These are phyloP conservation scores for Naso thynnoides DNA, from an alignment of 2,797 vertebrate genomes.

Conservation along the genomic window DNA sequence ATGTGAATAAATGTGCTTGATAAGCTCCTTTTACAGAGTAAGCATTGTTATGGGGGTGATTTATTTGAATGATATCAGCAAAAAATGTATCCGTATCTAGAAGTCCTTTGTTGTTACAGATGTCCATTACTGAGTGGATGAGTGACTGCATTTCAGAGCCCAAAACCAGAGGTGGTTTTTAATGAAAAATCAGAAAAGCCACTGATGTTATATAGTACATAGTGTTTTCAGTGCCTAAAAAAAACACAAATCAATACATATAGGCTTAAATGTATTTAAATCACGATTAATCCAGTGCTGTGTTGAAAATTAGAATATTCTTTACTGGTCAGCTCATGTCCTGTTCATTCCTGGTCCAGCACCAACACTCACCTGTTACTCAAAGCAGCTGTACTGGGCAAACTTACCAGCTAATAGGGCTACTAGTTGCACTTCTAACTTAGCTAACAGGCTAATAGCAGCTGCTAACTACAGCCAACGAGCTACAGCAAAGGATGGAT, in stretches of 20 bases:
- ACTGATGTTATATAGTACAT: not conserved
- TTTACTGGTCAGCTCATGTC: too few relatives aligned
- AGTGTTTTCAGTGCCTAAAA: not conserved
- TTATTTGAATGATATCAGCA: slow-evolving; percentile 41
- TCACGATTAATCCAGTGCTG: not conserved
- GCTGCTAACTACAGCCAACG: too few relatives aligned
- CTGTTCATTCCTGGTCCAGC: too few relatives aligned
- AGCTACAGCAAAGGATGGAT: too few relatives aligned
- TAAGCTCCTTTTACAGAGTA: slow-evolving; percentile 44
- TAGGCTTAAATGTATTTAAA: not conserved
- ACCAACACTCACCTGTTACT: too few relatives aligned
- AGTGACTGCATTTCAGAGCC: slow-evolving; percentile 19
- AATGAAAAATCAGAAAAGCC: slow-evolving; percentile 9
- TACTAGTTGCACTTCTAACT: too few relatives aligned
- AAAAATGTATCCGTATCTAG: slow-evolving; percentile 20
- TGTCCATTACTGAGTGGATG: slow-evolving; percentile 11
- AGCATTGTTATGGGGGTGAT: slow-evolving; percentile 41
- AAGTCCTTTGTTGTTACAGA: slow-evolving; percentile 27
- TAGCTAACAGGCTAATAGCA: too few relatives aligned
- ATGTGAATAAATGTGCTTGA: slow-evolving; percentile 48
- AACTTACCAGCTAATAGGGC: too few relatives aligned
- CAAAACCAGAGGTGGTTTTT: not conserved
- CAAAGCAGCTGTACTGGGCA: too few relatives aligned
- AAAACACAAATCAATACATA: not conserved
- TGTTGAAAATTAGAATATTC: not conserved